Evolutionary conservation across 2,113 vertebrate species (phyloP), one percentile per base, ranked within the genome.

Genomic region (Thinocorus orbignyianus): DNA sequence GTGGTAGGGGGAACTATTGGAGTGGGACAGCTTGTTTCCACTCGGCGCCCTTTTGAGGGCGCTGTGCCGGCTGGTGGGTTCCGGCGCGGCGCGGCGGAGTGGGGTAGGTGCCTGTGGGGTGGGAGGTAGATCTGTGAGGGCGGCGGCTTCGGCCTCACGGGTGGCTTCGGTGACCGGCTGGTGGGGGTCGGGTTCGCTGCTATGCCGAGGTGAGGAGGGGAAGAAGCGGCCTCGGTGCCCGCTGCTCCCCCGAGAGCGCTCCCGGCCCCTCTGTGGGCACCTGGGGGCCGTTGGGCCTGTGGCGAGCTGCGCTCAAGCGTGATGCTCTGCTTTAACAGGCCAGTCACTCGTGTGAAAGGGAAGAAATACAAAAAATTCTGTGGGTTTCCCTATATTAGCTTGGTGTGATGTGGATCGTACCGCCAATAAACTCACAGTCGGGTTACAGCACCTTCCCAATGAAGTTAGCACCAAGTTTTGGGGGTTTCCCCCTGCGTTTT

Each of bases 401-500:
- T 6, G 3, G 2, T 4, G 6, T 3, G 0, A 9, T 31, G 4
- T n/a, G 15, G 51, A 6, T 15, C 3, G 0, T 6, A 0, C 7
- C 0, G 4, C 7, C 25, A 28, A 54, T 35, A 12, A 44, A 14
- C 18, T 51, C 9, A 2, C 33, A 3, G 2, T 9, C 6, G 35
- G 1, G 28, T 31, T 70, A 13, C 15, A 8, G 26, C 9, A 1
- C 6, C 11, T 4, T 70, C 76, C 61, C 10, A 10, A 6, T 17
- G 15, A 30, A 19, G 13, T 11, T 1, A 7, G 13, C 41, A 10
- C 41, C 41, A 41, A 41, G 0, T 20, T 19, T 22, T 41, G n/a
- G 8, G 13, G 6, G 3, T 7, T 42, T 6, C 0, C 0, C 7
- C 5, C 9, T 1, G 0, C 1, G 0, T 65, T 78, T 62, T 54